phyloP scores from a whole-genome alignment of 2,113 vertebrate genomes.

The Suricata suricatta region DNA sequence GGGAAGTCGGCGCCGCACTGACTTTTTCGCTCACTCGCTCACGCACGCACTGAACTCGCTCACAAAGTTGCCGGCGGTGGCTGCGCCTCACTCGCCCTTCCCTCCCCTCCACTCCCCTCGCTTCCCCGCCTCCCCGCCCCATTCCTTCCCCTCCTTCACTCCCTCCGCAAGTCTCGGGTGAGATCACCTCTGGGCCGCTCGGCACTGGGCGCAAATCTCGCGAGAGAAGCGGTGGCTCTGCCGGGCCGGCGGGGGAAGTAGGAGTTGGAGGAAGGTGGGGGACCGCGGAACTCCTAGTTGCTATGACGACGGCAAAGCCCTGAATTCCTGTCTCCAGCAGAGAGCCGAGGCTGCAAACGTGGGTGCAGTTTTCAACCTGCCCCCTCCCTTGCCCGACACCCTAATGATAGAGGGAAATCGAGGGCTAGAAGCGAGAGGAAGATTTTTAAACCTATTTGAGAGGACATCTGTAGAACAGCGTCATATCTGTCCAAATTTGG shows the following conservation, averaged over 20 bases:
- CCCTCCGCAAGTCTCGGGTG: conserved; percentile 76
- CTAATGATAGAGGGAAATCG: neutral
- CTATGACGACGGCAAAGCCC: conserved; percentile 72
- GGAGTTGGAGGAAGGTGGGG: neutral
- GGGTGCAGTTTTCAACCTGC: conserved; percentile 55
- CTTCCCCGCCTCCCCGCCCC: conserved; percentile 30
- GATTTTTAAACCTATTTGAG: neutral
- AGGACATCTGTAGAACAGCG: neutral
- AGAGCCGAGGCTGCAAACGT: conserved; percentile 44
- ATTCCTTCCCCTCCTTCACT: neutral
- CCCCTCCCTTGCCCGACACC: neutral
- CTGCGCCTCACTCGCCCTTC: conserved; percentile 59
- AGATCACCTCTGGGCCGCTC: conserved; percentile 77
- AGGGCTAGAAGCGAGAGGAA: neutral
- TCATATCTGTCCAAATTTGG: neutral
- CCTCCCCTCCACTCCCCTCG: neutral
- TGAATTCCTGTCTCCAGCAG: conserved; percentile 50
- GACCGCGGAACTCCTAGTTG: conserved; percentile 63
- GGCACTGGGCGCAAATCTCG: conserved; percentile 51
- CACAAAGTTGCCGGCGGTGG: conserved; percentile 83
- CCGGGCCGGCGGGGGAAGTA: conserved; percentile 32
- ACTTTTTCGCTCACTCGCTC: conserved; percentile 70
- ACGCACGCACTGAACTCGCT: conserved; percentile 79
- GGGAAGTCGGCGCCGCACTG: conserved; percentile 36
- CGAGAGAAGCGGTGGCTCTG: conserved; percentile 50